Conservation (phyloP, 2,113 vertebrate species). For the Centrocercus urophasianus region DNA sequence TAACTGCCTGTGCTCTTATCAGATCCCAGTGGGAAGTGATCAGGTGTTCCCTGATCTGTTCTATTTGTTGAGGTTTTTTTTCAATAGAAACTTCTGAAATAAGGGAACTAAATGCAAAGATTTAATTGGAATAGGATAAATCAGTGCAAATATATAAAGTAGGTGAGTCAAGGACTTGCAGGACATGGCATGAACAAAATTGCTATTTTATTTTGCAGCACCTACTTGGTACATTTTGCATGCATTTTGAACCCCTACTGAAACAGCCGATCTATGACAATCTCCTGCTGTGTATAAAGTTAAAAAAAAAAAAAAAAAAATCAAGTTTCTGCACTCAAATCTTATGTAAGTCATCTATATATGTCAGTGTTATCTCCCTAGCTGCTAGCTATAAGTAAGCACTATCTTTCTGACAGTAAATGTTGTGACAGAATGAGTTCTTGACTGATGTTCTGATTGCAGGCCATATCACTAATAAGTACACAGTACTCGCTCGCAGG, state of each 20-base stretch:
- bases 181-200: background rate
- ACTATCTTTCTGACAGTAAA: slow-evolving; percentile 26
- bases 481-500: background rate
- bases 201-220: background rate
- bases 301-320: background rate
- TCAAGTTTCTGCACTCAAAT: background rate
- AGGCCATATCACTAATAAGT: slow-evolving; percentile 11
- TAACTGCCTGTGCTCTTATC: fast-evolving
- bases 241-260: background rate
- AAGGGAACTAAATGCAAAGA: background rate
- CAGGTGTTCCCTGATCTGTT: background rate
- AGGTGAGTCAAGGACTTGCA: background rate
- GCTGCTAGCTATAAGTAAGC: background rate
- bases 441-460: slow-evolving; percentile 34
- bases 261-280: background rate
- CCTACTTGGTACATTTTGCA: background rate
- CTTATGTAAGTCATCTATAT: background rate
- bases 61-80: background rate
- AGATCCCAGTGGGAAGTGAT: background rate
- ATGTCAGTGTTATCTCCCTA: background rate
- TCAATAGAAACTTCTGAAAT: background rate
- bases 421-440: slow-evolving; percentile 24
- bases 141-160: background rate
- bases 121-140: background rate
- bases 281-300: background rate